Conservation (phyloP, 2,888 invertebrate species). For the Urechis unicinctus region DNA sequence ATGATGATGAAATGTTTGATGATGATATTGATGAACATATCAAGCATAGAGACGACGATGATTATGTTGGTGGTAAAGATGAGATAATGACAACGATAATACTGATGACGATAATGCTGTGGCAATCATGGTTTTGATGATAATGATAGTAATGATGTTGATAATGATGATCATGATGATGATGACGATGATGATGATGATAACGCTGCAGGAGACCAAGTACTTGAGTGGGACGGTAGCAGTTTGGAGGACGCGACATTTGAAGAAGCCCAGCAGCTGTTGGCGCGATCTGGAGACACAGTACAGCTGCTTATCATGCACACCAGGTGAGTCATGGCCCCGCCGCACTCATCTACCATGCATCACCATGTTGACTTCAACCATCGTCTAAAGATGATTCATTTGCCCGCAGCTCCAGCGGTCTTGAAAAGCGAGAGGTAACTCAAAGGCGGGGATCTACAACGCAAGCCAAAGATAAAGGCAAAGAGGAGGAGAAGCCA, state of each 20-base stretch:
- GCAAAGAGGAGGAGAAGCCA: no score
- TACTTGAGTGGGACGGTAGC: slow-evolving; percentile 86
- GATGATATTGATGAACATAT: no score
- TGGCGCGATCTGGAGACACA: slow-evolving; percentile 79
- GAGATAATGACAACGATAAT: background rate
- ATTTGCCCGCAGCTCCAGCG: no score
- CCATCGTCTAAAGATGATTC: no score
- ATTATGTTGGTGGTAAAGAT: background rate
- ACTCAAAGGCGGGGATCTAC: no score
- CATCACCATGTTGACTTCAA: no score
- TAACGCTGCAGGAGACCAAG: slow-evolving; percentile 49
- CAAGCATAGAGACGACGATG: background rate
- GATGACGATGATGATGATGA: background rate
- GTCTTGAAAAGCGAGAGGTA: no score
- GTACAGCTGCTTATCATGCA: slow-evolving; percentile 70
- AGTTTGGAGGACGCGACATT: slow-evolving; percentile 84
- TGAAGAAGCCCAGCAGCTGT: slow-evolving; percentile 84
- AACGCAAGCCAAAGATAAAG: no score
- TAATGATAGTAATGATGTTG: background rate
- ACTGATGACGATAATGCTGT: slow-evolving; percentile 1
- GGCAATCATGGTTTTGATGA: slow-evolving; percentile 16
- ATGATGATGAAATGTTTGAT: no score
- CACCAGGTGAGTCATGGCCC: slow-evolving; percentile 7
- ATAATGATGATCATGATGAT: background rate
- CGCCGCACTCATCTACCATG: no score